Evolutionary conservation across 2,888 invertebrate genomes (phyloP).

Genomic region (Diadegma fenestrale): DNA sequence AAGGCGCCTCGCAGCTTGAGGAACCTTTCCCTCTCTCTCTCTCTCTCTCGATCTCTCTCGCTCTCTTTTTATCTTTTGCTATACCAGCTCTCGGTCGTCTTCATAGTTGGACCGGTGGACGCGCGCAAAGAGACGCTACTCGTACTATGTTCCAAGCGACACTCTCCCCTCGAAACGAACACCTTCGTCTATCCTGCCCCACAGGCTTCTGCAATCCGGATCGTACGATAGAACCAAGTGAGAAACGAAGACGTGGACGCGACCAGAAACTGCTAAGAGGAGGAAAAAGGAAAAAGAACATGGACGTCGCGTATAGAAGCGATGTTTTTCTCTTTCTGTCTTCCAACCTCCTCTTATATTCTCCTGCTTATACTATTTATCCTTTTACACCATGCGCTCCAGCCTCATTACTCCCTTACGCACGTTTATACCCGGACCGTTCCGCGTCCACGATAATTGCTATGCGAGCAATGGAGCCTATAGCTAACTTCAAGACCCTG

Average conservation of each 20-base stretch:
- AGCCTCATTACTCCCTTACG: slow-evolving; percentile 71
- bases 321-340: slow-evolving; percentile 41
- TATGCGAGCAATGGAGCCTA: slow-evolving; percentile 59
- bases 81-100: slow-evolving; percentile 54
- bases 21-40: slow-evolving; percentile 36
- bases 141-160: slow-evolving; percentile 51
- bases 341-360: slow-evolving; percentile 48
- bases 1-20: slow-evolving; percentile 54
- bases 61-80: slow-evolving; percentile 31
- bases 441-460: slow-evolving; percentile 69
- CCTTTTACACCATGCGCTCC: slow-evolving; percentile 66
- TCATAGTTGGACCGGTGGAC: slow-evolving; percentile 50
- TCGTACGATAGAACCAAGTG: slow-evolving; percentile 60
- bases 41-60: slow-evolving; percentile 17
- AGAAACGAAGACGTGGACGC: slow-evolving; percentile 50
- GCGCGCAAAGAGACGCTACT: slow-evolving; percentile 50
- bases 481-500: slow-evolving; percentile 31
- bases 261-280: slow-evolving; percentile 45
- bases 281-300: slow-evolving; percentile 46
- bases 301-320: slow-evolving; percentile 45
- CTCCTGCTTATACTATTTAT: slow-evolving; percentile 62
- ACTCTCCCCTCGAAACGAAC: slow-evolving; percentile 56
- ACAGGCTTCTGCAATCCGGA: slow-evolving; percentile 47
- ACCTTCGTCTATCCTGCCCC: slow-evolving; percentile 51
- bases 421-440: slow-evolving; percentile 66